Percentiles rank a stretch among this genome's conserved stretches.
These are phyloP conservation scores for Tyto alba DNA, from an alignment of 2,113 vertebrate genomes.

Conservation along the genomic window DNA sequence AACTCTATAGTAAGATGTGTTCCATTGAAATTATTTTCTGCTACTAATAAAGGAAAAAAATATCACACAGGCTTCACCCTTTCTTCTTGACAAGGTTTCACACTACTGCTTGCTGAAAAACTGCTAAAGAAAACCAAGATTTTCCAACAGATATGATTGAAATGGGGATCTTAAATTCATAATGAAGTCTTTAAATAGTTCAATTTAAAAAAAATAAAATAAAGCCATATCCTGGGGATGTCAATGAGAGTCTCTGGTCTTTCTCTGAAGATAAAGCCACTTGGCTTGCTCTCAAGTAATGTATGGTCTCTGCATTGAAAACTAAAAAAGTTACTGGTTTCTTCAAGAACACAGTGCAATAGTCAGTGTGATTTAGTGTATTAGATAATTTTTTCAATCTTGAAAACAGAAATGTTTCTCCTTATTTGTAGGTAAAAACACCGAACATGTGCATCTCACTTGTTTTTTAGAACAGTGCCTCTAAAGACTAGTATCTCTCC, in stretches of 20 bases:
- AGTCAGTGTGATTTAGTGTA: not conserved
- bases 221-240: not conserved
- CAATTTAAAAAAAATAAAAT: not conserved
- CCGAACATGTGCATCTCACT: not conserved
- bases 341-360: not conserved
- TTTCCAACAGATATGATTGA: not conserved
- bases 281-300: slow-evolving; percentile 5
- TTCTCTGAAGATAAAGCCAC: slow-evolving; percentile 8
- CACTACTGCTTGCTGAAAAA: not conserved
- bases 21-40: not conserved
- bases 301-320: not conserved
- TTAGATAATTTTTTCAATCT: not conserved
- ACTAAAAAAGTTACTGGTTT: not conserved
- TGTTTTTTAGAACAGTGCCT: not conserved
- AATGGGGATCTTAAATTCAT: not conserved
- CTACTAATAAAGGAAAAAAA: not conserved
- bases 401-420: not conserved
- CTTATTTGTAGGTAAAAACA: not conserved
- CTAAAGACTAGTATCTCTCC: not conserved
- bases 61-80: not conserved
- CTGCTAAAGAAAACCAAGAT: not conserved
- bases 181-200: not conserved
- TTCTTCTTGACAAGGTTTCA: not conserved
- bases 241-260: not conserved
- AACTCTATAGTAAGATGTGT: not conserved